Evolutionary conservation across 2,797 vertebrate genomes (phyloP).

Genomic region (Gymnoscopelus braueri): DNA sequence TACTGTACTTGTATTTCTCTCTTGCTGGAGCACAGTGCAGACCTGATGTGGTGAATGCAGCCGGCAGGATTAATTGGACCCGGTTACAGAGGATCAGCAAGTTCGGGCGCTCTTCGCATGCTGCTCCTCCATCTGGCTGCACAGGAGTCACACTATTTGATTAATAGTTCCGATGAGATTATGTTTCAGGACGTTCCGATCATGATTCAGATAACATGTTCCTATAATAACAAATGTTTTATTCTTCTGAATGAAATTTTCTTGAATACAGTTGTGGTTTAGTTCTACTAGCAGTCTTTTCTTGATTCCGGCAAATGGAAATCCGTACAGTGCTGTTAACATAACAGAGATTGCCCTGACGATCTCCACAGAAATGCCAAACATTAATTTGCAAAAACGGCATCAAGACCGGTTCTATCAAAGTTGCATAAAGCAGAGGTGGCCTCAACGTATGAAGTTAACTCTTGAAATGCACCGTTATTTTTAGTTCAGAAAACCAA

Average conservation of each 20-base stretch:
- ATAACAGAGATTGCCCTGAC: conserved; percentile 39
- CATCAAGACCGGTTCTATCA: conserved; percentile 68
- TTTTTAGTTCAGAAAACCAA: conserved; percentile 75
- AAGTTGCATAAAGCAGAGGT: conserved; percentile 59
- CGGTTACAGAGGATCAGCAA: conserved; percentile 95
- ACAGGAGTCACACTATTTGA: conserved; percentile 92
- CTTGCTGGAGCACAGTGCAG: conserved; percentile 77
- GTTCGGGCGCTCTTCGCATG: conserved; percentile 91
- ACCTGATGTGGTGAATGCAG: conserved; percentile 90
- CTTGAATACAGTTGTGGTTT: conserved; percentile 35
- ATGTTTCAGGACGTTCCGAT: conserved; percentile 60
- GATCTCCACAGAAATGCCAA: conserved; percentile 73
- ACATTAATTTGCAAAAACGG: conserved; percentile 63
- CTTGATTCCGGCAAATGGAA: conserved; percentile 50
- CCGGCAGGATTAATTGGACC: conserved; percentile 93
- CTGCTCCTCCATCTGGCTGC: conserved; percentile 96
- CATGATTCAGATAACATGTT: conserved; percentile 45
- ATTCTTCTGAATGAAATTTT: conserved; percentile 18
- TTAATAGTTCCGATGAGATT: conserved; percentile 83
- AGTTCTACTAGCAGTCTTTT: conserved; percentile 3
- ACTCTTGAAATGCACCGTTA: conserved; percentile 48
- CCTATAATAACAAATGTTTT: conserved; percentile 33
- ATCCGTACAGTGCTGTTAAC: conserved; percentile 46
- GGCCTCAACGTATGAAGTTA: conserved; percentile 70
- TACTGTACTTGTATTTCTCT: conserved; percentile 77